A percentile compares a stretch with the other conserved stretches of the same genome.
Evolutionary conservation across 2,888 invertebrate genomes (phyloP).

Genomic region (Drosophila dives): DNA sequence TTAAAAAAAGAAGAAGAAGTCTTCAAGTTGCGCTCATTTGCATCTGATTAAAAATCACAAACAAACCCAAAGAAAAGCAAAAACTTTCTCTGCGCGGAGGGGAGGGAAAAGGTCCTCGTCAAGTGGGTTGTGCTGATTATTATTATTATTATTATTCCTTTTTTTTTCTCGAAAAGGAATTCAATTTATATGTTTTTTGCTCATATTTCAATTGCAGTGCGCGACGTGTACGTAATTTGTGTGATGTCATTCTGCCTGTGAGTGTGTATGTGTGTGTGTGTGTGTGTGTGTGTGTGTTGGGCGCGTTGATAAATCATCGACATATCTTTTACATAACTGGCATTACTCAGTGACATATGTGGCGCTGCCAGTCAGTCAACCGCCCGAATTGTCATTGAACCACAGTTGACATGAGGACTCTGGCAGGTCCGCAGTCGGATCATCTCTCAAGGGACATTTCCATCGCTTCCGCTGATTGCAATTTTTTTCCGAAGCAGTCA

Average conservation of each 20-base stretch:
- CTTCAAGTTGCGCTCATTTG: slow-evolving; percentile 60
- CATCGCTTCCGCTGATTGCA: slow-evolving; percentile 25
- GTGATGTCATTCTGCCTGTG: background rate
- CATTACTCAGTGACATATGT: slow-evolving; percentile 71
- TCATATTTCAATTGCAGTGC: slow-evolving; percentile 67
- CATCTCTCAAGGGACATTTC: slow-evolving; percentile 40
- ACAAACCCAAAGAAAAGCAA: slow-evolving; percentile 23
- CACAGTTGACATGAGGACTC: slow-evolving; percentile 53
- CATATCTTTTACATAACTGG: slow-evolving; percentile 70
- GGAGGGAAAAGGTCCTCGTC: background rate
- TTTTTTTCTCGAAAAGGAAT: slow-evolving; percentile 42
- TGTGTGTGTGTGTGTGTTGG: slow-evolving; percentile 3
- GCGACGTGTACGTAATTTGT: slow-evolving; percentile 51
- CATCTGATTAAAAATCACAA: slow-evolving; percentile 73
- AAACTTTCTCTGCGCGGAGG: slow-evolving; percentile 31
- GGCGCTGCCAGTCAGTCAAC: slow-evolving; percentile 32
- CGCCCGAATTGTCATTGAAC: slow-evolving; percentile 59
- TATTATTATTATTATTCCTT: slow-evolving; percentile 48
- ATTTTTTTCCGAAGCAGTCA: background rate
- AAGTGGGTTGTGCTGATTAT: slow-evolving; percentile 45
- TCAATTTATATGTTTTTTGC: slow-evolving; percentile 63
- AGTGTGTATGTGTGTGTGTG: slow-evolving; percentile 4
- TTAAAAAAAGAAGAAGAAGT: slow-evolving; percentile 40
- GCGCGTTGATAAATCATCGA: slow-evolving; percentile 65
- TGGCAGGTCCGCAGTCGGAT: slow-evolving; percentile 31